Evolutionary conservation across 1,140 invertebrate species (phyloP), one percentile per base, ranked within the genome.

Genomic region (Chrysomallon squamiferum): DNA sequence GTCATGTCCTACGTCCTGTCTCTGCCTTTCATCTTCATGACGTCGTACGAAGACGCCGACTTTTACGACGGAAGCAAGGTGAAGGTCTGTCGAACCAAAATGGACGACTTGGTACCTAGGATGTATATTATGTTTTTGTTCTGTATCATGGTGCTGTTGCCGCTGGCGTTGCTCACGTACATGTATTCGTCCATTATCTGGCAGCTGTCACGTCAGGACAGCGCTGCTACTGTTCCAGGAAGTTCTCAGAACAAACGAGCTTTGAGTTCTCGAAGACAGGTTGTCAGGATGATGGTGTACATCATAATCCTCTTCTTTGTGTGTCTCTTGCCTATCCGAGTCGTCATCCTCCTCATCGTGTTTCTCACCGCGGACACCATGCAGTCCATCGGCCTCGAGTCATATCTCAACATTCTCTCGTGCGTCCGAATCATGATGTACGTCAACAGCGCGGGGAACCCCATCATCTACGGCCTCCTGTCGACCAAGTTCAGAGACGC

Each of bases 221-320:
- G 66, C 4, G 59, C 66, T 9, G 58, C 57, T 4, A 60, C 64
- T 15, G 15, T 13, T 13, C 57, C 57, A 0, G 57, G 38, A 13
- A 57, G 50, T 4, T 59, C n/a, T 33, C 20, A 57, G n/a, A 63
- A 59, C 27, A 41, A 25, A 3, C 45, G 27, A 47, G 60, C 45
- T 15, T 45, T 22, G 5, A 65, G 38, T 30, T 61, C 65, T 18
- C 33, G 74, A n/a, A 69, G 59, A 52, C 88, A 90, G 77, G 88
- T 90, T n/a, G 92, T 96, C 9, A 78, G 93, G 25, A 96, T 96
- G 93, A 86, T 97, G 13, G 93, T 91, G 4, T 92, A 93, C 2
- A 94, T 97, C 0, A 93, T 97, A 0, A 78, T 92, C n/a, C 92
- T 92, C 13, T 97, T 96, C 84, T 97, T 96, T 82, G 85, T 95